Base-by-base conservation (phyloP, 1,140 invertebrate genomes). In the Choristoneura fumiferana region DNA sequence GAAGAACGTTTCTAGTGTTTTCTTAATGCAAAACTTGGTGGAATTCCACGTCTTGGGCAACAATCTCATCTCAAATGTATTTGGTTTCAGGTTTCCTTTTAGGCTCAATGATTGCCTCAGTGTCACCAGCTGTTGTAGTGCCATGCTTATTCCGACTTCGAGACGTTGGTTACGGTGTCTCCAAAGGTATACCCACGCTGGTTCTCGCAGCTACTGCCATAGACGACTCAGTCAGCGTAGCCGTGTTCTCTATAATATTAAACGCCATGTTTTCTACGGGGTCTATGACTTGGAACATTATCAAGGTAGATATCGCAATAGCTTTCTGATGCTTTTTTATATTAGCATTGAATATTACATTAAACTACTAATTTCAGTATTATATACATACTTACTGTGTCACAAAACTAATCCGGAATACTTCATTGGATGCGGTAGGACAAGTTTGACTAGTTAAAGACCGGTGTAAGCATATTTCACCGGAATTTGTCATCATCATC, bases 51-150 rank as follows among this genome's bases (percentile, higher is more conserved):
- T n/a, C n/a, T n/a, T n/a, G n/a, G n/a, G n/a, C n/a, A 33, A 37
- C 18, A n/a, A 39, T 22, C 36, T 49, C n/a, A 22, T 13, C 52
- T 8, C 33, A 8, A 13, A 35, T n/a, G n/a, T 55, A 18, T 49
- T 65, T 57, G 18, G 6, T 85, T 84, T 29, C 63, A 90, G 89
- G 73, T 56, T 94, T 98, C 60, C 91, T 98, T 37, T 91, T 98
- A 18, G 96, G 96, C 66, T 95, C 95, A 64, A 94, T 98, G 58
- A 92, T 98, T 53, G 95, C 96, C 0, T 97, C 98, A 2, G 97
- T 99, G 1, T 98, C 97, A 0, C 98, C 98, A 1, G 98, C 98
- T 8, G 97, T 99, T 1, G 96, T 99, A 5, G 98, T 99, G 0
- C 97, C 98, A 0, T 96, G 95, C 68, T 91, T 99, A 35, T 94